These are phyloP conservation scores for Mionectes macconnelli DNA, from an alignment of 2,113 vertebrate species.

Conservation along the genomic window DNA sequence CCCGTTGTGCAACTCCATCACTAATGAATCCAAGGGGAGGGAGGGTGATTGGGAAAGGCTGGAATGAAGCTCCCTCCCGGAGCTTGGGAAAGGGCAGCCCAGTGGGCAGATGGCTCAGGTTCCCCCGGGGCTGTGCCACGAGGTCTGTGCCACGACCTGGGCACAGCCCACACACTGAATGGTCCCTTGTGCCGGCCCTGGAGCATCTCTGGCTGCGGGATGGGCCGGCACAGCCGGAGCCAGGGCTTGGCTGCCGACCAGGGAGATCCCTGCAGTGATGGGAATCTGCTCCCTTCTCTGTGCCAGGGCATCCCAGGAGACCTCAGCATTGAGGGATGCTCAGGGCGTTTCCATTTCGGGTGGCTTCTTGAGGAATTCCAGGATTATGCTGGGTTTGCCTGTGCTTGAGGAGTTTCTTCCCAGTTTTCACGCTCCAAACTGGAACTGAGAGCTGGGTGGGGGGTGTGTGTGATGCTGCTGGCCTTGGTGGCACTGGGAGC, in stretches of 20 bases:
- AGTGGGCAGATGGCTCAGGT: not conserved
- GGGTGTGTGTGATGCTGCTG: not conserved
- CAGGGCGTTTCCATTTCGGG: not conserved
- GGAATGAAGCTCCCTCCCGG: not conserved
- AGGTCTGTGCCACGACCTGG: accelerated
- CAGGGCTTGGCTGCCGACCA: not conserved
- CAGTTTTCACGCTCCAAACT: not conserved
- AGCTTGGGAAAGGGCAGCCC: not conserved
- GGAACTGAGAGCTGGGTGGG: not conserved
- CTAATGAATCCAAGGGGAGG: not conserved
- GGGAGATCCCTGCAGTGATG: not conserved
- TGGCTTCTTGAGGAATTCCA: not conserved
- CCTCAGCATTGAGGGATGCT: not conserved
- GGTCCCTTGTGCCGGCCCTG: not conserved
- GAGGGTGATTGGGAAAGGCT: not conserved
- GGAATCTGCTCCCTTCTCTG: not conserved
- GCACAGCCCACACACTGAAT: not conserved
- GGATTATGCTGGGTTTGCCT: not conserved
- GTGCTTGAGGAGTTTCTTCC: not conserved
- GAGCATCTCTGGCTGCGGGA: not conserved
- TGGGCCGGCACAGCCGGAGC: not conserved
- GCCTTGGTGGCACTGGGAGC: not conserved
- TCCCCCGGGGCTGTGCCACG: not conserved
- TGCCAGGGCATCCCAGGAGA: not conserved
- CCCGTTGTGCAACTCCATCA: not conserved